Base-by-base conservation (phyloP, 2,888 invertebrate species). In the Choreutis nemorana region DNA sequence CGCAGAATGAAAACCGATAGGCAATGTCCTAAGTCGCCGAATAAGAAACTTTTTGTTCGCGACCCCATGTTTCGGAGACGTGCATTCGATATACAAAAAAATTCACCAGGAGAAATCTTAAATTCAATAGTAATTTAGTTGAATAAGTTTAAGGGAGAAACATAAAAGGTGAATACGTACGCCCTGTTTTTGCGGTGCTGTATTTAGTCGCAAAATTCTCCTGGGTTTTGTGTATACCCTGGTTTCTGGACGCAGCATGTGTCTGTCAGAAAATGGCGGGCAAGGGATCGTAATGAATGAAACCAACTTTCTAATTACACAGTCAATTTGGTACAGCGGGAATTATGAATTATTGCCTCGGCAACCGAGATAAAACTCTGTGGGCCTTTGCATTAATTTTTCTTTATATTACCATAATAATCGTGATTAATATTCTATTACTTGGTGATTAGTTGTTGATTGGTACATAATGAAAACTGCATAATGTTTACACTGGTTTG, bases 151-250 rank as follows among this genome's bases (percentile, higher is more conserved):
- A n/a, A 59, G 71, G 71, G 66, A 55, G 67, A 57, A 62, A 56
- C 8, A 64, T 65, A 67, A 70, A 62, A 55, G 61, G 50, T 40
- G 52, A 31, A 49, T 50, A 48, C 52, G 45, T 57, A 63, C 65
- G 64, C 72, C 71, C 70, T 66, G 64, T 70, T 72, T 67, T 66
- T 72, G 75, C 66, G 73, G 75, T 75, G 67, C 66, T 70, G 68
- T 72, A 73, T 67, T 35, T 67, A 67, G 70, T 60, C 60, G 73
- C 73, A 60, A 75, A 71, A 53, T 72, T 68, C 64, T 57, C 58
- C 59, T 53, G 59, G 56, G 58, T 57, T 58, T 65, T 70, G 65
- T 72, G 62, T 66, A 55, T 57, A 57, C 63, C 70, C 73, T 72
- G 73, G 75, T 75, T 73, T 66, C 52, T 41, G 58, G 41, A 42